Base-by-base conservation (phyloP, 30 jellyfish, hydroid and myxozoan species). In the Mastigias papua region DNA sequence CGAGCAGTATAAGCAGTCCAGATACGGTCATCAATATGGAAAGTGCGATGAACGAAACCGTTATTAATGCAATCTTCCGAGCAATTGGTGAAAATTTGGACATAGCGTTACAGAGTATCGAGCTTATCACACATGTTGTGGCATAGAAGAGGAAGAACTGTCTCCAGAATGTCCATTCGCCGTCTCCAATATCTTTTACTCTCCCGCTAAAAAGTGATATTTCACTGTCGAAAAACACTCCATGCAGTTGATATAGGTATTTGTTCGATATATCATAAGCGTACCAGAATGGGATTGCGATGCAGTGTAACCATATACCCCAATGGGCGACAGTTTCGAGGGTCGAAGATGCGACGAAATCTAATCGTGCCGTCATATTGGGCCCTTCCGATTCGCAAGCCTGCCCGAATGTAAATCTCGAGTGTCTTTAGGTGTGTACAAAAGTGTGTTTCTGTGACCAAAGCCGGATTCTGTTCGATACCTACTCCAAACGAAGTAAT, bases 131-230 rank as follows among this genome's bases (percentile, higher is more conserved):
- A 49, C 94, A 72, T n/a, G 78, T 78, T 1, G 67, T 19, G 1
- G 83, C 62, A 31, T 85, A 85, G 31, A 73, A 73, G 23, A 37
- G 1, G 88, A 85, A 85, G 66, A 85, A 85, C 75, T 76, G 90
- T 34, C 95, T 57, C 95, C 95, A 87, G 32, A 87, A 87, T 23
- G 97, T 79, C 97, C 97, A 88, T 71, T 88, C 97, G 30, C 89
- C 89, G 42, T 88, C 91, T 21, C 86, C 51, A 3, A 88, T 60
- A 37, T 88, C 97, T 58, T 88, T 88, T 20, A 69, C 16, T 20
- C 96, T 51, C 60, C 90, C 96, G 50, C 63, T 62, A 31, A 85
- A 74, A 5, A 85, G 82, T 30, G 88, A 77, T 48, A 28, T 79
- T 25, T 85, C 86, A 67, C 68, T 58, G 84, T 74, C 88, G 83